These are phyloP conservation scores for Taeniopygia guttata DNA, from an alignment of 2,797 vertebrate genomes.

Conservation along the genomic window DNA sequence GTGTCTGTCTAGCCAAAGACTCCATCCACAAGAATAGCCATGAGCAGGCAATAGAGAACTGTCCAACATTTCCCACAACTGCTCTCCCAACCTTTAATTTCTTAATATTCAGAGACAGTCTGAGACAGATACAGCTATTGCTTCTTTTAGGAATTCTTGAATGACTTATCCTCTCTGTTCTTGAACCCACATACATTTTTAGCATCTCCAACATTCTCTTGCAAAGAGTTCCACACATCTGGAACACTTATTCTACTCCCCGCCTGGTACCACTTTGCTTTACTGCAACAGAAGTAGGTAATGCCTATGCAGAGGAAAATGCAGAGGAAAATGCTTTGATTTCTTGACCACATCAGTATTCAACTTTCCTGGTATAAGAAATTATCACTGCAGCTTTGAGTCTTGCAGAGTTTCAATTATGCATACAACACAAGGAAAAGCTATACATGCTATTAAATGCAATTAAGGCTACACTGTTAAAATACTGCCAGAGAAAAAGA, in stretches of 20 bases:
- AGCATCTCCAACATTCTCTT: neutral
- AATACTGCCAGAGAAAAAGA: constrained; percentile 11
- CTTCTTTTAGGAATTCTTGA: neutral
- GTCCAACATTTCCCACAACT: neutral
- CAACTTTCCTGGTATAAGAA: neutral
- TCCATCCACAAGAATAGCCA: neutral
- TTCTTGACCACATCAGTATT: neutral
- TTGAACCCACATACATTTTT: neutral
- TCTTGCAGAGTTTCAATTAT: neutral
- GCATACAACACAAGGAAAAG: neutral
- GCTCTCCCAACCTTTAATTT: neutral
- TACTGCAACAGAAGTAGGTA: neutral
- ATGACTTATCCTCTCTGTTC: neutral
- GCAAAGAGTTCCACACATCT: neutral
- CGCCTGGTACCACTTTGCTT: neutral
- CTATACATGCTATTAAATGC: neutral
- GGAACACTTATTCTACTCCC: neutral
- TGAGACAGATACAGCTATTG: neutral
- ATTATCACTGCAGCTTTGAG: neutral
- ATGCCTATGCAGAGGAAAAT: neutral
- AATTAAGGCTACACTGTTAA: constrained; percentile 26
- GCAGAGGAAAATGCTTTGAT: neutral
- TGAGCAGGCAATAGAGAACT: neutral
- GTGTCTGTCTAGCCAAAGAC: neutral
- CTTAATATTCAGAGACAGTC: neutral